A percentile compares a stretch with the other conserved stretches of the same genome.
Conservation (phyloP, 2,888 invertebrate species). For the Polydrusus cervinus region DNA sequence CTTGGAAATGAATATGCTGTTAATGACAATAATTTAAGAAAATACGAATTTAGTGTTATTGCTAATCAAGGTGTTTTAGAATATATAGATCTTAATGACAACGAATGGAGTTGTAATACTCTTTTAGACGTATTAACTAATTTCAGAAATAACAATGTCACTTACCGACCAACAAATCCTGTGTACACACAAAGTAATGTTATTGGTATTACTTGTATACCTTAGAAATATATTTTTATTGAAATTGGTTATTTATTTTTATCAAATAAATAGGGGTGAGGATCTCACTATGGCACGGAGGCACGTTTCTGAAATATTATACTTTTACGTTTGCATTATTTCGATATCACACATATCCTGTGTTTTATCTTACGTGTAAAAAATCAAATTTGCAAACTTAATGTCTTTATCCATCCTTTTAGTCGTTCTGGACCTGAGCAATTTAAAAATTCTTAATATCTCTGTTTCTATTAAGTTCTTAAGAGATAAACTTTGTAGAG, state of each 20-base stretch:
- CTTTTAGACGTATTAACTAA: slow-evolving; percentile 31
- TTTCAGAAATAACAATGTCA: slow-evolving; percentile 35
- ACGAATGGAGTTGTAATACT: slow-evolving; percentile 41
- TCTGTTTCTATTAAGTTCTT: too few relatives aligned
- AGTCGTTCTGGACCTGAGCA: too few relatives aligned
- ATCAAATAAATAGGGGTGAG: background rate
- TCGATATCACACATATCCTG: too few relatives aligned
- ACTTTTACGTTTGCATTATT: too few relatives aligned
- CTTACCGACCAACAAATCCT: slow-evolving; percentile 26
- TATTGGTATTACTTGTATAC: slow-evolving; percentile 36
- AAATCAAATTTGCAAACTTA: too few relatives aligned
- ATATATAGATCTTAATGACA: slow-evolving; percentile 39
- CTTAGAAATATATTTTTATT: background rate
- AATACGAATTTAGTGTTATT: slow-evolving; percentile 29
- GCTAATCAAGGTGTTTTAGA: slow-evolving; percentile 22
- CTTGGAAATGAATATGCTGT: slow-evolving; percentile 41
- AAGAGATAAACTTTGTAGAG: too few relatives aligned
- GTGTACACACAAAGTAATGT: slow-evolving; percentile 32
- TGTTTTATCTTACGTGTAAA: too few relatives aligned
- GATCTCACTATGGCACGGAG: too few relatives aligned
- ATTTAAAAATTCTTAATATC: too few relatives aligned
- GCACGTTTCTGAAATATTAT: too few relatives aligned
- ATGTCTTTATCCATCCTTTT: too few relatives aligned
- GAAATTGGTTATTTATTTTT: background rate
- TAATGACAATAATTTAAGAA: slow-evolving; percentile 27